Conservation (phyloP, 2,113 vertebrate genomes). For the Neotoma lepida region DNA sequence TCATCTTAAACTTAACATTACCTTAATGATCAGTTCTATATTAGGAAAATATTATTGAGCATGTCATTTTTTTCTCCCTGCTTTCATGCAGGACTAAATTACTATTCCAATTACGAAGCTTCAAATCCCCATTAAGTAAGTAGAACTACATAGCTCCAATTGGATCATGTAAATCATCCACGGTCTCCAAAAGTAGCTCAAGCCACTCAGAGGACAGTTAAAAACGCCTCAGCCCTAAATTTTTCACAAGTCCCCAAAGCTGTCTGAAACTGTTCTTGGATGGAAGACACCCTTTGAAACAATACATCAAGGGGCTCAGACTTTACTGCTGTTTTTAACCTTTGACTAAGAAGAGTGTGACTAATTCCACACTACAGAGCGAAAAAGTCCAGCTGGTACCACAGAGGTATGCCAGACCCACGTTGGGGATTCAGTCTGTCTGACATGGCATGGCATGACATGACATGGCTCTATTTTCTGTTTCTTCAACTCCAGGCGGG, state of each 20-base stretch:
- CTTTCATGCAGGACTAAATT: neutral
- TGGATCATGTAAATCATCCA: neutral
- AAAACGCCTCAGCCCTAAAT: neutral
- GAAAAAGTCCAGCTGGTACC: neutral
- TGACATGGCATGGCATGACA: neutral
- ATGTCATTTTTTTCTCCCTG: neutral
- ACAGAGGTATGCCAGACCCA: neutral
- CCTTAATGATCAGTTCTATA: neutral
- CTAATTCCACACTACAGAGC: neutral
- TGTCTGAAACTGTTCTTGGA: neutral
- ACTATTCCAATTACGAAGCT: neutral
- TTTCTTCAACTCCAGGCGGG: neutral
- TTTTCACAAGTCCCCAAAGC: neutral
- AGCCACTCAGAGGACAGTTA: neutral
- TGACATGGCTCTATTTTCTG: neutral
- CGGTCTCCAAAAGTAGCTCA: neutral
- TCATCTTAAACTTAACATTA: neutral
- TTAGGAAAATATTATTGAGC: neutral
- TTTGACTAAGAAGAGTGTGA: neutral
- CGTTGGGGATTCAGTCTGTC: neutral
- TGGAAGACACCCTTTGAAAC: neutral
- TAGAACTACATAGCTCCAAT: neutral
- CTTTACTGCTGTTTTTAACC: neutral
- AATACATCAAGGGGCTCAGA: neutral
- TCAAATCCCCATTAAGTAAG: neutral